These are phyloP conservation scores for Aphaenogaster ashmeadi DNA, from an alignment of 1,140 invertebrate genomes.

Conservation along the genomic window DNA sequence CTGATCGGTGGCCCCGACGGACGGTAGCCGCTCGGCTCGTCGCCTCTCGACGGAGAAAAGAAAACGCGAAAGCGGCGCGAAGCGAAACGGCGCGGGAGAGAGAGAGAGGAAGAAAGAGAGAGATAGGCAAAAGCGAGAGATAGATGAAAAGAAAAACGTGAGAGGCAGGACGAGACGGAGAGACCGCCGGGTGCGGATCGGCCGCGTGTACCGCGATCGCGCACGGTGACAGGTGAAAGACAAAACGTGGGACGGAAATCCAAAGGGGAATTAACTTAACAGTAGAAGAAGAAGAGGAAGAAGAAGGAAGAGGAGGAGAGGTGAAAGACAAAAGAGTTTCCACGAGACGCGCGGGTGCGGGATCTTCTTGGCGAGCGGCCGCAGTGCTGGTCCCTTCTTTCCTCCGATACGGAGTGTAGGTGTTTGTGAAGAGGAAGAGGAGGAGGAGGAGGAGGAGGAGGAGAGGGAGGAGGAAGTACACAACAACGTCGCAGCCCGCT, in stretches of 20 bases:
- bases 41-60: conserved; percentile 51
- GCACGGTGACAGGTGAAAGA: conserved; percentile 47
- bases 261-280: no score
- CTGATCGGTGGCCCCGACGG: conserved; percentile 80
- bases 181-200: not conserved
- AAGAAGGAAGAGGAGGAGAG: no score
- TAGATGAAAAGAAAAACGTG: not conserved
- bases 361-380: not conserved
- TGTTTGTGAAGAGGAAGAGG: not conserved
- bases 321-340: not conserved
- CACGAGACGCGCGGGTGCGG: not conserved
- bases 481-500: conserved; percentile 40
- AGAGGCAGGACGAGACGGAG: not conserved
- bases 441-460: not conserved
- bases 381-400: not conserved
- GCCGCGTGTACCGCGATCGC: conserved; percentile 25
- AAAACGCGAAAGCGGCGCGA: not conserved
- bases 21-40: conserved; percentile 73
- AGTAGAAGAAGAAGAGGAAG: no score
- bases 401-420: not conserved
- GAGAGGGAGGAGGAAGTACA: conserved; percentile 13
- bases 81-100: not conserved
- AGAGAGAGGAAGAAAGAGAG: not conserved
- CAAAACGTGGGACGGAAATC: no score
- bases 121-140: no score